Evolutionary conservation across 1,140 invertebrate species (phyloP), one percentile per base, ranked within the genome.

Genomic region (Archivesica marissinica): DNA sequence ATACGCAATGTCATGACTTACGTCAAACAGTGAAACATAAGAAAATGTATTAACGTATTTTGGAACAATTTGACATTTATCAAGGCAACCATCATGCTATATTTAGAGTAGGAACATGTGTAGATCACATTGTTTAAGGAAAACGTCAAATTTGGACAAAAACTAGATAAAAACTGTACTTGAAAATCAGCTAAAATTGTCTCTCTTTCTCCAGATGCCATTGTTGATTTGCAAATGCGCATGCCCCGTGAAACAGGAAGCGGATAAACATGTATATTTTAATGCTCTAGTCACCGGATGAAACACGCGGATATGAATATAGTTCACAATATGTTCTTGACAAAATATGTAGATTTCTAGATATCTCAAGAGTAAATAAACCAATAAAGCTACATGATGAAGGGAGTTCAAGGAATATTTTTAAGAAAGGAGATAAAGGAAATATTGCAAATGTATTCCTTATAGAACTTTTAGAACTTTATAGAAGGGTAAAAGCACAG

Each of bases 151-250:
- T 9, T 11, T 2, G 1, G 15, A 3, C n/a, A 1, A 30, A 20
- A 52, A 54, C 7, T 75, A 17, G 90, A 90, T 30, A 90, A 87
- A 88, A 90, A 88, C 23, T 35, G n/a, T 66, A 81, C 78, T 41
- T 81, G 78, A 70, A 81, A 81, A 33, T 81, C 78, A 25, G 78
- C 78, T 54, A 81, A 70, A 30, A 81, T 64, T 54, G 50, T 30
- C 66, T 81, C 78, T 81, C 78, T 61, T 66, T 81, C 78, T 39
- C 59, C 59, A 2, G 78, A 68, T 52, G 78, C 59, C 59, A 66
- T 81, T 81, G 78, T 68, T 81, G 75, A 78, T 61, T 78, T 72
- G 30, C 59, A 15, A 52, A 47, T 72, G 68, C 68, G 68, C 68
- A 72, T 72, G 68, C 44, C 17, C 25, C 11, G 20, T 2, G 7